A percentile compares a stretch with the other conserved stretches of the same genome.
Evolutionary conservation across 2,888 invertebrate species (phyloP).

Genomic region (Cryptus viduatorius): DNA sequence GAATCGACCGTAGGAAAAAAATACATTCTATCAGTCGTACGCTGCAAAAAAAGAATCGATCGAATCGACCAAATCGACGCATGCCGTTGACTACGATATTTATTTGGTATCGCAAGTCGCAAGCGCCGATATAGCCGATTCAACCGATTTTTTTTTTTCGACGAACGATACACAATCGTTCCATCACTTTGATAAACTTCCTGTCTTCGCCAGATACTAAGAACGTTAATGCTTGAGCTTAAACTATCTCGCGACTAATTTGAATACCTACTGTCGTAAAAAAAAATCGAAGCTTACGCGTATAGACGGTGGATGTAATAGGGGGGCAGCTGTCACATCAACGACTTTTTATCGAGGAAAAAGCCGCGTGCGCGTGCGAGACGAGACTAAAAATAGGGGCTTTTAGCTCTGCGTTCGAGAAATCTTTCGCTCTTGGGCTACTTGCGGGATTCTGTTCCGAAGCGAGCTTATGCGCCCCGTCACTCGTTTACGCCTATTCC

Average conservation of each 20-base stretch:
- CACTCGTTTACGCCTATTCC: constrained; percentile 21
- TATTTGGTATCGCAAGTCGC: too few relatives aligned
- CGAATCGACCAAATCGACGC: too few relatives aligned
- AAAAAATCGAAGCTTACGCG: constrained; percentile 4
- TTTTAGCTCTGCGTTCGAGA: constrained; percentile 66
- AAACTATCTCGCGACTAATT: constrained; percentile 1
- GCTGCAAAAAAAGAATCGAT: too few relatives aligned
- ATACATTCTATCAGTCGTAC: too few relatives aligned
- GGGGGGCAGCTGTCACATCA: constrained; percentile 67
- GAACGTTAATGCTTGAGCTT: neutral
- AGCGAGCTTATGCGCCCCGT: neutral
- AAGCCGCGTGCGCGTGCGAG: constrained; percentile 53
- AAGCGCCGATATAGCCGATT: too few relatives aligned
- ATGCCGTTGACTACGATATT: too few relatives aligned
- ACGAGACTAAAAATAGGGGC: constrained; percentile 66
- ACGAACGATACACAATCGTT: neutral
- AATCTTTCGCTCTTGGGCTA: constrained; percentile 70
- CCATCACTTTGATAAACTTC: neutral
- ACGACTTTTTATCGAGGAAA: constrained; percentile 57
- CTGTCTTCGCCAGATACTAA: neutral
- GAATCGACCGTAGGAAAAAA: constrained; percentile 23
- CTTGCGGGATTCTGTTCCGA: constrained; percentile 55
- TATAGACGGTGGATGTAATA: constrained; percentile 20
- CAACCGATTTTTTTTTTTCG: too few relatives aligned
- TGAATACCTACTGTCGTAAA: constrained; percentile 12